phyloP scores from a whole-genome alignment of 2,888 invertebrate species.

The Orthosia gracilis region DNA sequence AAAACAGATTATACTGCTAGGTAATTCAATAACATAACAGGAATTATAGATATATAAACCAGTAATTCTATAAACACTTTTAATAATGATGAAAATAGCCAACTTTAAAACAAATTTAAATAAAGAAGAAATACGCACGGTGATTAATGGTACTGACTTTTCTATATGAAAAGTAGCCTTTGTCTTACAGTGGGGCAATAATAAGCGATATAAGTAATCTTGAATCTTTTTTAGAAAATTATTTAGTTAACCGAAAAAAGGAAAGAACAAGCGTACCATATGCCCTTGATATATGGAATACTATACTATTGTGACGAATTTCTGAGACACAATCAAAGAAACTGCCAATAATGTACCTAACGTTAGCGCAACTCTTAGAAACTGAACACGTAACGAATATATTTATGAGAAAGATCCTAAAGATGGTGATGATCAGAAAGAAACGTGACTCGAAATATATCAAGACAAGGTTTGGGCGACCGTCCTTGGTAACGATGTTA shows the following conservation, averaged over 20 bases:
- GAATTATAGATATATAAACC: neutral
- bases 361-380: constrained; percentile 25
- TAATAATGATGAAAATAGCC: too few species aligned
- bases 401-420: constrained; percentile 44
- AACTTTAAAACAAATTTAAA: too few species aligned
- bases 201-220: neutral
- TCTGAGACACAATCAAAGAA: constrained; percentile 9
- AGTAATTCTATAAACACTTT: neutral
- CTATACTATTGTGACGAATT: neutral
- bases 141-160: too few species aligned
- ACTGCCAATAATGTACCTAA: constrained; percentile 21
- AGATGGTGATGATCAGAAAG: constrained; percentile 52
- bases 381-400: constrained; percentile 49
- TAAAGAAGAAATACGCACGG: too few species aligned
- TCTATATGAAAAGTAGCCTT: too few species aligned
- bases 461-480: constrained; percentile 29
- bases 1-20: neutral
- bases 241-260: too few species aligned
- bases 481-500: constrained; percentile 35
- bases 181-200: too few species aligned
- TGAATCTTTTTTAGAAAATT: neutral
- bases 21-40: neutral
- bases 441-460: constrained; percentile 59
- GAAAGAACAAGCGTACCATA: neutral
- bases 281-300: neutral